These are phyloP conservation scores for Anguilla anguilla DNA, from an alignment of 2,797 vertebrate species.

Conservation along the genomic window DNA sequence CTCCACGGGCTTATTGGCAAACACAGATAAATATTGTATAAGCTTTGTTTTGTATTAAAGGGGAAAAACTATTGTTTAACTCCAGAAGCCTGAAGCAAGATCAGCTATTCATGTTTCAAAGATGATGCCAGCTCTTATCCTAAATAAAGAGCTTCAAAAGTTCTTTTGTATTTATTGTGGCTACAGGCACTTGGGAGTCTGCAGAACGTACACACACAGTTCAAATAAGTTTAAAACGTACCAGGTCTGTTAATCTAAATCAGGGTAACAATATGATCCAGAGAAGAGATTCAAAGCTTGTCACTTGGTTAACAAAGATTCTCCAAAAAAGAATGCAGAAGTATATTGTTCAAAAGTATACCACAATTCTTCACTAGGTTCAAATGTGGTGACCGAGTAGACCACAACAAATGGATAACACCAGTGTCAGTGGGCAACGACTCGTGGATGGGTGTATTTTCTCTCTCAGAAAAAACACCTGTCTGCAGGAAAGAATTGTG, in stretches of 20 bases:
- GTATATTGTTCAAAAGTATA: background rate
- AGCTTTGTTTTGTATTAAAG: background rate
- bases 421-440: background rate
- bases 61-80: background rate
- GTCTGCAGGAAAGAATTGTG: too few species aligned
- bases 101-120: background rate
- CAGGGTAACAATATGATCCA: too few species aligned
- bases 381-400: background rate
- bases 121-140: background rate
- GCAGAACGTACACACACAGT: background rate
- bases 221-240: background rate
- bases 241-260: background rate
- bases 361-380: background rate
- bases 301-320: background rate
- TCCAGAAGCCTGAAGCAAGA: background rate
- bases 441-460: too few species aligned
- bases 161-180: background rate
- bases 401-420: background rate
- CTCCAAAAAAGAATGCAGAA: background rate
- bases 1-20: background rate
- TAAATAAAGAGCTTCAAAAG: background rate
- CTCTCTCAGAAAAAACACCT: too few species aligned
- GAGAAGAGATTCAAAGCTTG: background rate
- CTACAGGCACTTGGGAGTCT: background rate
- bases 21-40: background rate